Percentiles rank a stretch among this genome's conserved stretches.
Evolutionary conservation across 1,140 invertebrate genomes (phyloP).

Genomic region (Medauroidea extradentata): DNA sequence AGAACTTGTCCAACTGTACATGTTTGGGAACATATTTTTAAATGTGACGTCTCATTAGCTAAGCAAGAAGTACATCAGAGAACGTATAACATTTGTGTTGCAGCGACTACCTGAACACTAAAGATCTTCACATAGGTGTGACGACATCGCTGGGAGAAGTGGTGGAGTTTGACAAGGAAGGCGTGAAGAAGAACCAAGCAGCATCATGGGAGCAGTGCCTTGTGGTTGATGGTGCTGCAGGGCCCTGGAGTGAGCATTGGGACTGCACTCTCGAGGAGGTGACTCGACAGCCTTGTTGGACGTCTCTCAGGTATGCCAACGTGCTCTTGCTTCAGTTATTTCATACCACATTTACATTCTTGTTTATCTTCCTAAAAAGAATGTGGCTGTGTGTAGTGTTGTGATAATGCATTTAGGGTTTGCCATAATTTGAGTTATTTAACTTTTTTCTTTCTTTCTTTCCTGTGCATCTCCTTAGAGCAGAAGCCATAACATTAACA

Average conservation of each 20-base stretch:
- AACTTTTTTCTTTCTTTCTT: too few species aligned
- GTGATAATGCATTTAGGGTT: too few species aligned
- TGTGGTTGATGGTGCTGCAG: constrained; percentile 51
- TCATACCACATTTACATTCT: too few species aligned
- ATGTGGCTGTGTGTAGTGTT: too few species aligned
- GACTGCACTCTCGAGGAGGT: constrained; percentile 63
- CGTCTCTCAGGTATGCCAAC: constrained; percentile 45
- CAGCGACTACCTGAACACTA: constrained; percentile 72
- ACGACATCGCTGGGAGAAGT: constrained; percentile 68
- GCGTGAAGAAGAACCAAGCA: constrained; percentile 51
- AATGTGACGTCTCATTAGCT: too few species aligned
- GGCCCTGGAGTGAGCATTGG: constrained; percentile 70
- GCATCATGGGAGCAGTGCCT: constrained; percentile 66
- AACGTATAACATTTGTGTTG: constrained; percentile 27
- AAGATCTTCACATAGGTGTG: constrained; percentile 77
- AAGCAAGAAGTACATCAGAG: not conserved
- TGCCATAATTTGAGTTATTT: too few species aligned
- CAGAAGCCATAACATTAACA: too few species aligned
- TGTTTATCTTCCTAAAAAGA: too few species aligned
- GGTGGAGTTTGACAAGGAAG: constrained; percentile 71
- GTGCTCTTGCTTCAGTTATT: too few species aligned
- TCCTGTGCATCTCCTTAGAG: too few species aligned
- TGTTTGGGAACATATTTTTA: too few species aligned
- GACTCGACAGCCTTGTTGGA: constrained; percentile 59
- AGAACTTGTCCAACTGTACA: too few species aligned